Evolutionary conservation across 2,113 vertebrate genomes (phyloP), one percentile per base, ranked within the genome.

Genomic region (Geothlypis trichas): DNA sequence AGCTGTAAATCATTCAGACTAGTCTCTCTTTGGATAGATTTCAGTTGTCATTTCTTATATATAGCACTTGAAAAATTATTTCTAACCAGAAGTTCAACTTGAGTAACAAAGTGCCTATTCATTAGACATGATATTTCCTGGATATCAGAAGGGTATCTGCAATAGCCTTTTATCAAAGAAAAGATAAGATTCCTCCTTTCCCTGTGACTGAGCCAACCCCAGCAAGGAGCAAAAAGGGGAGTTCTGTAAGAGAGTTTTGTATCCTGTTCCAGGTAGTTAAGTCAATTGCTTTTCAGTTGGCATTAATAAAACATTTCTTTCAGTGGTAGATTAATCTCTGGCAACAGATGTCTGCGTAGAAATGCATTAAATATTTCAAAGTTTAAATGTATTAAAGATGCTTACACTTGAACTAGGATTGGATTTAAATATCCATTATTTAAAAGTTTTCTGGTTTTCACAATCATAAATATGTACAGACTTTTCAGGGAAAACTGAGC

Each of bases 21-120:
- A 6, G 77, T 95, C 69, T 90, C 87, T 91, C 91, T 89, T 87
- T 82, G 82, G 71, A 69, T 79, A 85, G 74, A 87, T 87, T 91
- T 97, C 74, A 76, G 74, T 93, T 96, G 91, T 83, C 91, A 42
- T 93, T 84, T 93, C 91, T 95, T 91, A 95, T 66, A 82, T 62
- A 69, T 44, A 82, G 81, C 89, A 69, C 89, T 95, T 84, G 81
- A 93, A 93, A 96, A 93, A 89, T 96, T 73, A 87, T 97, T 96
- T 95, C 71, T 94, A 95, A 85, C 84, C 94, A 96, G 89, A 73
- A 91, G 77, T 17, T 95, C 93, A 96, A 96, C 93, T 96, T 95
- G 37, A 87, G 66, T 85, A 94, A 97, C 96, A 96, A 93, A 87
- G 91, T 91, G 51, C 81, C 89, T 84, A 95, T 96, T 96, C 95